phyloP scores from a whole-genome alignment of 1,140 invertebrate species.

The Lordiphosa clarofinis region DNA sequence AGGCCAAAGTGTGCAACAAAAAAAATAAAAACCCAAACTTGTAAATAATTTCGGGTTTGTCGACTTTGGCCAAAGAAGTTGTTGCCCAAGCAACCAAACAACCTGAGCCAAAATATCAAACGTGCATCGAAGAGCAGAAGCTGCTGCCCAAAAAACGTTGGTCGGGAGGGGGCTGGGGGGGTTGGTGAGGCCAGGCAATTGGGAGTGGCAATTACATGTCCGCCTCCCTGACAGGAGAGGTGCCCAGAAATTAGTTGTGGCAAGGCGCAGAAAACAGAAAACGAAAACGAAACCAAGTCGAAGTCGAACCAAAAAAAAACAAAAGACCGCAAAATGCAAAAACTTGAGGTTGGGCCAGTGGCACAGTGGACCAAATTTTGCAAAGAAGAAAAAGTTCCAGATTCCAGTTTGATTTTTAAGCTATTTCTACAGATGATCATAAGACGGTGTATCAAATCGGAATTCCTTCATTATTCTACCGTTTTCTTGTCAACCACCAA shows the following conservation, averaged over 20 bases:
- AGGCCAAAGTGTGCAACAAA: conserved; percentile 57
- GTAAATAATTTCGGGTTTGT: conserved; percentile 72
- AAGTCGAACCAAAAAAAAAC: conserved; percentile 1
- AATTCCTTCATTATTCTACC: neutral
- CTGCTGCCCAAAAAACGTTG: neutral
- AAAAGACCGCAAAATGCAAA: conserved; percentile 51
- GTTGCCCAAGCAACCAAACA: conserved; percentile 56
- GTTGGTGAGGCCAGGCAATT: conserved; percentile 49
- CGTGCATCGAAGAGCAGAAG: conserved; percentile 49
- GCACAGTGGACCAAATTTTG: neutral
- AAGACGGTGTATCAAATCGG: too few species aligned
- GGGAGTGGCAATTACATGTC: conserved; percentile 58
- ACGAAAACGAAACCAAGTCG: conserved; percentile 17
- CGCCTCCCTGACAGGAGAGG: conserved; percentile 58
- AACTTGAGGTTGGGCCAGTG: conserved; percentile 41
- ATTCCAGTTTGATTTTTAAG: too few species aligned
- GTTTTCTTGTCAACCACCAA: neutral
- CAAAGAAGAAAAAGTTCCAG: too few species aligned
- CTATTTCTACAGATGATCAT: too few species aligned
- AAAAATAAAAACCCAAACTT: conserved; percentile 37
- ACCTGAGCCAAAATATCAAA: conserved; percentile 71
- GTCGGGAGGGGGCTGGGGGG: conserved; percentile 11
- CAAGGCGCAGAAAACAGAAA: conserved; percentile 27
- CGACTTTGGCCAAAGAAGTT: conserved; percentile 37
- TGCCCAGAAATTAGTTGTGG: conserved; percentile 64